Conservation (phyloP, 2,888 invertebrate species). For the Eulithis prunata region DNA sequence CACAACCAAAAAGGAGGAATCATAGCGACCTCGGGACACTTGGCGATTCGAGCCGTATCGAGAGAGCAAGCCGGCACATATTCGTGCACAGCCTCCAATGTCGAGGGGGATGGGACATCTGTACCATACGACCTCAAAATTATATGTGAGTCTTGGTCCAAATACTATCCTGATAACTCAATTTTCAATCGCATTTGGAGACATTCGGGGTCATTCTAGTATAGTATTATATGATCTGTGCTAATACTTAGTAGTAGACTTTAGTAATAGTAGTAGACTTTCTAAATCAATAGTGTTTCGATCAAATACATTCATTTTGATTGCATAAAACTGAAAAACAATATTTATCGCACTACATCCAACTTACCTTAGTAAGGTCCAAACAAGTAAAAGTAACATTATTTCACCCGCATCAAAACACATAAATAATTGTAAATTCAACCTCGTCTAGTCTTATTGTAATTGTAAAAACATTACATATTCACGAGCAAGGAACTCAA, state of each 20-base stretch:
- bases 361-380: too few relatives aligned
- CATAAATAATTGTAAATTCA: background rate
- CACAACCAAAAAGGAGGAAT: conserved; percentile 94
- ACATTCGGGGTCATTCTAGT: too few relatives aligned
- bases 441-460: background rate
- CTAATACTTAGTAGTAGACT: too few relatives aligned
- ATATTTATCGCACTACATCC: too few relatives aligned
- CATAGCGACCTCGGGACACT: conserved; percentile 92
- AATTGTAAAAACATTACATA: conserved; percentile 3
- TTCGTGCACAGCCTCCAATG: conserved; percentile 94
- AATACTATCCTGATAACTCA: too few relatives aligned
- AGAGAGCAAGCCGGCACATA: conserved; percentile 94
- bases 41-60: conserved; percentile 92
- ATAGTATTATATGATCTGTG: too few relatives aligned
- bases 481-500: background rate
- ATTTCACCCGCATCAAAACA: background rate
- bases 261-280: too few relatives aligned
- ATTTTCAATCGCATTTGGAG: too few relatives aligned
- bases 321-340: too few relatives aligned
- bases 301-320: too few relatives aligned
- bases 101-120: conserved; percentile 95
- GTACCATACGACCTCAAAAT: conserved; percentile 92
- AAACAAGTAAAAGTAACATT: too few relatives aligned
- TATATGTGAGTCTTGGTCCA: conserved; percentile 90
- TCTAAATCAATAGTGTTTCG: too few relatives aligned